phyloP scores from a whole-genome alignment of 2,888 invertebrate species.

The Erebia ligea region DNA sequence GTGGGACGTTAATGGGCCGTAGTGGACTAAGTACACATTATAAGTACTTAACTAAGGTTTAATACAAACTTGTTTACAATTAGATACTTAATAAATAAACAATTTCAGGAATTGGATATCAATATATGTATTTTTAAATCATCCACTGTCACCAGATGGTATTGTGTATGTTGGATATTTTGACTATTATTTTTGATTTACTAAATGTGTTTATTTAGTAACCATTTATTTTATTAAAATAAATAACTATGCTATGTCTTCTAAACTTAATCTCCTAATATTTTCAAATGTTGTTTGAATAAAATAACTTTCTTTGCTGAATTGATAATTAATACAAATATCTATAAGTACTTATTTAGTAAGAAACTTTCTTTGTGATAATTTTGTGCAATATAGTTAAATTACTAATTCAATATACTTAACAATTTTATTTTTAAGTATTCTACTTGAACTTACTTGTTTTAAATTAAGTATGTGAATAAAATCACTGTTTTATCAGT shows the following conservation, averaged over 20 bases:
- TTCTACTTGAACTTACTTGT: too few relatives aligned
- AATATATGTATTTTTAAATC: constrained; percentile 70
- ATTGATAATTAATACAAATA: too few relatives aligned
- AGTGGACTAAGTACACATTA: too few relatives aligned
- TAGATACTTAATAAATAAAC: constrained; percentile 3
- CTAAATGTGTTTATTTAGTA: not conserved
- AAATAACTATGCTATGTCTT: not conserved
- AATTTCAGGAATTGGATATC: constrained; percentile 70
- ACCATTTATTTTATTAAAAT: not conserved
- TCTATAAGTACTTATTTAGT: not conserved
- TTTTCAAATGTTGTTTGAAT: constrained; percentile 3
- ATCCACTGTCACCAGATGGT: constrained; percentile 66
- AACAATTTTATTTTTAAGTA: not conserved
- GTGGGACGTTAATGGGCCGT: too few relatives aligned
- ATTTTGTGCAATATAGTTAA: not conserved
- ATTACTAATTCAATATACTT: not conserved
- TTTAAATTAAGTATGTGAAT: too few relatives aligned
- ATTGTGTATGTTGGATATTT: constrained; percentile 66
- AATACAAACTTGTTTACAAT: not conserved
- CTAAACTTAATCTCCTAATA: not conserved
- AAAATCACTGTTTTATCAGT: too few relatives aligned
- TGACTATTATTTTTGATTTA: not conserved
- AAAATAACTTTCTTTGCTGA: not conserved
- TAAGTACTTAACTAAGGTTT: not conserved
- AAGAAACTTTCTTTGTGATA: not conserved